Base-by-base conservation (phyloP, 1,140 invertebrate species). In the Rhagoletis zephyria region DNA sequence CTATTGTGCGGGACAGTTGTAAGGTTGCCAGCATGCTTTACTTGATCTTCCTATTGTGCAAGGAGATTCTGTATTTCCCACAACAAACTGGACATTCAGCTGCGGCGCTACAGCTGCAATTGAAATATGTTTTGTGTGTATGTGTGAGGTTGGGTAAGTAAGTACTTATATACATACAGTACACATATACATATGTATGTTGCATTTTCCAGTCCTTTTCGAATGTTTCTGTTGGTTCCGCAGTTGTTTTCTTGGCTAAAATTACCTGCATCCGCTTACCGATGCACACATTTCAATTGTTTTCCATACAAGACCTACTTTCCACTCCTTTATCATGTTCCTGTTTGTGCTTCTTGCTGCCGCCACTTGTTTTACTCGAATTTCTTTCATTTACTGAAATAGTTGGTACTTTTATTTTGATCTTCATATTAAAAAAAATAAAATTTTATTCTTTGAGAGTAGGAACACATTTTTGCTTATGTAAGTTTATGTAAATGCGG, bases 261-360 rank as follows among this genome's bases (percentile, higher is more conserved):
- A 74, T 74, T 74, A 42, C 45, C 67, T 45, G 67, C 67, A 45
- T 74, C 67, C 67, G 67, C 4, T 45, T 30, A 48, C 40, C 67
- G 40, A 16, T 48, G 67, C 45, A 45, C 40, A 48, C 64, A 67
- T 40, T 65, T 7, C 64, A 10, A 70, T 70, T 70, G 67, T 16
- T 40, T 70, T 14, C 14, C 67, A 5, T 45, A 45, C 10, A 42
- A 30, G 12, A 9, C 5, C 67, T 40, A 5, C 14, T 74, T 74
- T 45, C 12, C 40, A 74, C 40, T 74, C 67, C 67, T 5, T 48
- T 74, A 74, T 74, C 67, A 42, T 74, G 67, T 74, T 14, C 14
- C 1, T 10, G 64, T 67, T 30, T 40, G 64, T 30, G 40, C 64
- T 67, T 4, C 64, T 40, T 40, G 40, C 40, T 74, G 67, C 12